Percentiles rank a stretch among this genome's conserved stretches.
Evolutionary conservation across 2,888 invertebrate genomes (phyloP).

Genomic region (Malthinus seriepunctatus): DNA sequence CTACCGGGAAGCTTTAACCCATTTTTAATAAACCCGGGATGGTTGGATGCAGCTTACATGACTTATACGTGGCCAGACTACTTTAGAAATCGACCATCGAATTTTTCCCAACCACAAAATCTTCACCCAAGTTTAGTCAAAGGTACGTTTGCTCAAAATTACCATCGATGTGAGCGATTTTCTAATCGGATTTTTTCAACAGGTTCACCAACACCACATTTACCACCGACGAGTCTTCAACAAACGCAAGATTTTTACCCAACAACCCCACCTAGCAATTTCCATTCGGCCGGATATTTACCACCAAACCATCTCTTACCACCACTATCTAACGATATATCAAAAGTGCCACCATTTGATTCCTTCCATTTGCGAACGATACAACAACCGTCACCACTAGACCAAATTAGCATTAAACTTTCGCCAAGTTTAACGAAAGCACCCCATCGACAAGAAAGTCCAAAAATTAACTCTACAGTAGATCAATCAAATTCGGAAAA

Average conservation of each 20-base stretch:
- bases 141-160: conserved; percentile 54
- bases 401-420: conserved; percentile 49
- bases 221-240: conserved; percentile 43
- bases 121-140: conserved; percentile 63
- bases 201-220: conserved; percentile 53
- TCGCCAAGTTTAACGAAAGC: conserved; percentile 64
- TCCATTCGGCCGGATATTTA: conserved; percentile 48
- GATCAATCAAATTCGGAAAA: conserved; percentile 61
- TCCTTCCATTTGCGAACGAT: conserved; percentile 36
- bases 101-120: conserved; percentile 39
- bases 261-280: conserved; percentile 31
- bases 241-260: conserved; percentile 38
- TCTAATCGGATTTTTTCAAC: conserved; percentile 41
- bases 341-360: conserved; percentile 45
- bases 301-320: conserved; percentile 63
- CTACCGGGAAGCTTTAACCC: conserved; percentile 74
- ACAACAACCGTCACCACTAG: conserved; percentile 48
- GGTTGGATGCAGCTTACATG: conserved; percentile 84
- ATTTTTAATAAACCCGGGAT: conserved; percentile 79
- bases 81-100: conserved; percentile 62
- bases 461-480: conserved; percentile 66
- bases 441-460: conserved; percentile 55
- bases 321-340: conserved; percentile 58
- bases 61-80: conserved; percentile 74
- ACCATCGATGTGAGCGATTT: neutral